These are phyloP conservation scores for Camponotus vicinus DNA, from an alignment of 1,140 invertebrate species.

Conservation along the genomic window DNA sequence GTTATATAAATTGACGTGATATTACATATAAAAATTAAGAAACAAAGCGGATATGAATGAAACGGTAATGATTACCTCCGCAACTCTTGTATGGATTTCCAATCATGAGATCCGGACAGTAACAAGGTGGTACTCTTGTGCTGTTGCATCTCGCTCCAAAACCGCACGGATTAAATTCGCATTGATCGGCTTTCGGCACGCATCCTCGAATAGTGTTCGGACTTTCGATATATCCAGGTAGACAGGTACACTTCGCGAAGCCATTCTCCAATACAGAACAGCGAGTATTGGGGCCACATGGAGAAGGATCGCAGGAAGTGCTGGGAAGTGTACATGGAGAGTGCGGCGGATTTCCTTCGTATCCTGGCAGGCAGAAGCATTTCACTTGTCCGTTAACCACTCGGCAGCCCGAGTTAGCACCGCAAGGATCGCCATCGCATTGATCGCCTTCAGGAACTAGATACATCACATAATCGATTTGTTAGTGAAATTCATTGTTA, in stretches of 20 bases:
- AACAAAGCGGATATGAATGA: too few relatives aligned
- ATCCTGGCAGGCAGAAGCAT: constrained; percentile 95
- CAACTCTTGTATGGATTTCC: constrained; percentile 94
- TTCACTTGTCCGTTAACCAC: constrained; percentile 90
- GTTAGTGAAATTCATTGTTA: constrained; percentile 26
- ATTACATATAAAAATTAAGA: too few relatives aligned
- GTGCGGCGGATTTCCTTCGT: constrained; percentile 93
- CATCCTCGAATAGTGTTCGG: constrained; percentile 95
- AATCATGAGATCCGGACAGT: constrained; percentile 91
- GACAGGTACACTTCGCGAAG: constrained; percentile 94
- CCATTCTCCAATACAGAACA: constrained; percentile 93
- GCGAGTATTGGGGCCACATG: constrained; percentile 95
- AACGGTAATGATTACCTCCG: constrained; percentile 81
- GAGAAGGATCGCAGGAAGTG: constrained; percentile 94
- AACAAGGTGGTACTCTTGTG: constrained; percentile 91
- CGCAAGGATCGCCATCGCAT: constrained; percentile 94
- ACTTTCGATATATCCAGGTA: constrained; percentile 93
- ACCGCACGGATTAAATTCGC: constrained; percentile 94
- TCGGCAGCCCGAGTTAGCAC: constrained; percentile 93
- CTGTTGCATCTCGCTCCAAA: constrained; percentile 92
- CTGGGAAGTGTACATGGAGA: constrained; percentile 89
- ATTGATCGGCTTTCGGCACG: constrained; percentile 91
- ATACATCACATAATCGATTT: constrained; percentile 4
- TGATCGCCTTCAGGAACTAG: constrained; percentile 95
- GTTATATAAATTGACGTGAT: too few relatives aligned